Evolutionary conservation across 1,140 invertebrate genomes (phyloP), one percentile per base, ranked within the genome.

Genomic region (Plodia interpunctella): DNA sequence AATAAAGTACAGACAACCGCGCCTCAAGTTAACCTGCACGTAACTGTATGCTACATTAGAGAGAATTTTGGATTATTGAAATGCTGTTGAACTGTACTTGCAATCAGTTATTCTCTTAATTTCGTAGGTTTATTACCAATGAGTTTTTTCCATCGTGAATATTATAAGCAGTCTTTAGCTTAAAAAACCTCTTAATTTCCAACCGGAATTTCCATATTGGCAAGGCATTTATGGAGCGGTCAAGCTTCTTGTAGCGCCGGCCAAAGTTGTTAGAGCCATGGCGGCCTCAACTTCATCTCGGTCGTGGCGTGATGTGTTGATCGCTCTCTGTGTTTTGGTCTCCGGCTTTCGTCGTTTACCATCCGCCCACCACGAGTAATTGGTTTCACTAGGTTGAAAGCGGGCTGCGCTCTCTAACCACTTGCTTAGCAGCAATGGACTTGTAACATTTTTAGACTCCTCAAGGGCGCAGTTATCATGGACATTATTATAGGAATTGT

Each of bases 201-300:
- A n/a, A 44, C 38, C 8, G 13, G 6, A 44, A 44, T 6, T 15
- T 15, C 15, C 13, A 1, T 3, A 44, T 44, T 44, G n/a, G 13
- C n/a, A 44, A 44, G 10, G 4, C 15, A n/a, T 44, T 78, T 60
- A 87, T 13, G 72, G 74, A 15, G 81, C 72, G 44, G 76, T 76
- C 11, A 88, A 54, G 25, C 79, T 73, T 32, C 65, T 75, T 17
- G 74, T 70, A 9, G 80, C 79, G 19, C 76, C 64, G 3, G 91
- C 92, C 55, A 93, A 73, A 19, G 87, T 86, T 5, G 92, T 93
- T 8, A 94, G 78, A 0, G 94, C 93, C 60, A 94, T 93, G 0
- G 94, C 94, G 1, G 94, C 94, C 74, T 94, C 93, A 2, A 94
- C 86, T 74, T 94, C 94, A 70, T 94, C 93, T 64, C 92, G 90